Percentiles rank a stretch among this genome's conserved stretches.
Evolutionary conservation across 2,888 invertebrate species (phyloP).

Genomic region (Holacanthella duospinosa): DNA sequence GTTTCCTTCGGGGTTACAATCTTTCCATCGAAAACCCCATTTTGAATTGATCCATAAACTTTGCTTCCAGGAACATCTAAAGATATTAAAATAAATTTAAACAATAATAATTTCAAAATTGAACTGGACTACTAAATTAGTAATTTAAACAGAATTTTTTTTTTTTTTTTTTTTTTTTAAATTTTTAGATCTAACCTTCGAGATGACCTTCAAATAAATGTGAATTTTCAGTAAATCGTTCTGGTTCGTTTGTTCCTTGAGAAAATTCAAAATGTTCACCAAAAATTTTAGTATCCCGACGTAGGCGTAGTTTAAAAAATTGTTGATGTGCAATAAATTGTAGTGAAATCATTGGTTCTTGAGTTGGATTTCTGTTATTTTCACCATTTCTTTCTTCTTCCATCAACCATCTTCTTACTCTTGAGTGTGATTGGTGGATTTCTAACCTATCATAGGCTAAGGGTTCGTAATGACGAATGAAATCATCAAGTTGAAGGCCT

Average conservation of each 20-base stretch:
- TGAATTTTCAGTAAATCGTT: background rate
- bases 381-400: background rate
- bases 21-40: constrained; percentile 7
- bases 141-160: too few species aligned
- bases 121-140: too few species aligned
- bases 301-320: background rate
- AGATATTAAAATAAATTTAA: background rate
- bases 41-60: constrained; percentile 4
- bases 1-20: background rate
- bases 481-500: constrained; percentile 2
- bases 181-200: constrained; percentile 1
- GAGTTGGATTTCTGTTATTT: background rate
- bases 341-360: background rate
- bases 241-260: background rate
- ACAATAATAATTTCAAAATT: too few species aligned
- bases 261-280: background rate
- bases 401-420: constrained; percentile 7
- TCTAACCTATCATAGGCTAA: background rate
- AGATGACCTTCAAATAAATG: constrained; percentile 2
- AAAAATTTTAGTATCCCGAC: constrained; percentile 1
- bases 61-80: background rate
- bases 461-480: constrained; percentile 5
- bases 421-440: background rate
- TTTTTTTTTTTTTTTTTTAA: too few species aligned
- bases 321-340: background rate